A percentile compares a stretch with the other conserved stretches of the same genome.
Conservation (phyloP, 1,140 invertebrate genomes). For the Sarcophaga bullata region DNA sequence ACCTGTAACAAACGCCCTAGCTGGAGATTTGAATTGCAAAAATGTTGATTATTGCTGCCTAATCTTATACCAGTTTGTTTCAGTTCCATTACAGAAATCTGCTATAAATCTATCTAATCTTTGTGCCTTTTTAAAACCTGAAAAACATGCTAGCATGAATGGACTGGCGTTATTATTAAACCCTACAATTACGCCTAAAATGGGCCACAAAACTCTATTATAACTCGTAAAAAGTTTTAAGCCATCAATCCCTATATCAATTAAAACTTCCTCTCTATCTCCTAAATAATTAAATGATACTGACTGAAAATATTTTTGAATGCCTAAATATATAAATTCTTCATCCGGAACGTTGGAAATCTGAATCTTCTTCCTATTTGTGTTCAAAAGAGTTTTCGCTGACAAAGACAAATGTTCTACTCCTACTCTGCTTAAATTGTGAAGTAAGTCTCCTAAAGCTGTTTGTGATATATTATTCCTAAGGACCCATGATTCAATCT, state of each 20-base stretch:
- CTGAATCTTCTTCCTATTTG: neutral
- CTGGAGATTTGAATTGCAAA: neutral
- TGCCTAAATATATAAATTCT: neutral
- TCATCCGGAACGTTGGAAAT: neutral
- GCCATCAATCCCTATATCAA: too few species aligned
- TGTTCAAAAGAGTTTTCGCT: constrained; percentile 9
- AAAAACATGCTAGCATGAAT: too few species aligned
- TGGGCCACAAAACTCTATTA: constrained; percentile 9
- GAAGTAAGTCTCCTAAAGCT: neutral
- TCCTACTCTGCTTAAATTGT: constrained; percentile 7
- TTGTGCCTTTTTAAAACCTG: neutral
- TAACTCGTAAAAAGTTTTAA: neutral
- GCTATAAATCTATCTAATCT: neutral
- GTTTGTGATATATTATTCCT: constrained; percentile 28
- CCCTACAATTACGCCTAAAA: neutral
- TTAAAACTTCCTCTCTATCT: neutral
- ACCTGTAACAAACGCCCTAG: constrained; percentile 1
- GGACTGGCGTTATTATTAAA: neutral
- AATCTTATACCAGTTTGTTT: neutral
- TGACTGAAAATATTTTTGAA: constrained; percentile 3
- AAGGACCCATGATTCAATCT: neutral
- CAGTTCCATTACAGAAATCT: neutral
- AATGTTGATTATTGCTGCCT: neutral
- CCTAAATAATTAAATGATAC: too few species aligned
- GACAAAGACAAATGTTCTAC: constrained; percentile 15